A percentile compares a stretch with the other conserved stretches of the same genome.
Conservation (phyloP, 2,113 vertebrate genomes). For the Antechinus flavipes region DNA sequence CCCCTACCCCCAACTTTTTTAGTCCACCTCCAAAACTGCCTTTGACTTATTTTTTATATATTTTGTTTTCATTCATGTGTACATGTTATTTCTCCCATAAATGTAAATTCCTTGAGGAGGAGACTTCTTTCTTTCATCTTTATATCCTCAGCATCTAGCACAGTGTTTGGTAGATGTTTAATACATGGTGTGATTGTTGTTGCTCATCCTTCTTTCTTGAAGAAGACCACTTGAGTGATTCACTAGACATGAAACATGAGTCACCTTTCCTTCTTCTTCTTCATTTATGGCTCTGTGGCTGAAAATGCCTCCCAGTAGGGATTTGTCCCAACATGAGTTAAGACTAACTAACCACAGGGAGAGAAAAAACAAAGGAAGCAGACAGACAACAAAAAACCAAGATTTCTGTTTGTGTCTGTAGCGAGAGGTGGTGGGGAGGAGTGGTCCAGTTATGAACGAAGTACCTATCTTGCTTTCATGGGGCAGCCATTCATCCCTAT, state of each 20-base stretch:
- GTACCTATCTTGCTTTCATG: background rate
- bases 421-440: background rate
- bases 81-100: background rate
- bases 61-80: background rate
- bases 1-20: background rate
- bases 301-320: background rate
- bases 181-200: background rate
- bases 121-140: background rate
- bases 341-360: background rate
- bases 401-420: background rate
- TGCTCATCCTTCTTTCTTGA: background rate
- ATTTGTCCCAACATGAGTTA: background rate
- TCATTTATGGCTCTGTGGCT: background rate
- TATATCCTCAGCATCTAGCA: background rate
- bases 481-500: background rate
- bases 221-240: background rate
- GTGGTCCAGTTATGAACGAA: background rate
- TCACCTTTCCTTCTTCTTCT: constrained; percentile 36
- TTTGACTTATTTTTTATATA: background rate
- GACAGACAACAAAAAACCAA: background rate
- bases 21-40: background rate
- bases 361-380: background rate
- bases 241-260: background rate
- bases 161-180: background rate
- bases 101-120: background rate